phyloP scores from a whole-genome alignment of 2,113 vertebrate species.

The Oophaga pumilio region DNA sequence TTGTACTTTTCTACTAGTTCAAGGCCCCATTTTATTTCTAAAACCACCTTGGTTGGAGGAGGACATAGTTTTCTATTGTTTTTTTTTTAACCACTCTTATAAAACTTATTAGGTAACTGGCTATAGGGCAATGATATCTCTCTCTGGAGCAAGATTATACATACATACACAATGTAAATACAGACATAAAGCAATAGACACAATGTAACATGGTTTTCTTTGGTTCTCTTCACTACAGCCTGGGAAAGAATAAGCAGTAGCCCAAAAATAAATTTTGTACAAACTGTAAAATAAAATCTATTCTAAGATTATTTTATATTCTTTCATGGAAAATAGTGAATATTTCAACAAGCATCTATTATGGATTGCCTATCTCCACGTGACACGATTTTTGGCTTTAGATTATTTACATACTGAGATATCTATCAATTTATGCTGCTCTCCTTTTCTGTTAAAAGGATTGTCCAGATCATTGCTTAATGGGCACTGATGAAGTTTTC shows the following conservation, averaged over 20 bases:
- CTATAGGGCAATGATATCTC: background rate
- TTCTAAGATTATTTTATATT: background rate
- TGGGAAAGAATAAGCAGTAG: background rate
- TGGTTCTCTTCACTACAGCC: constrained; percentile 6
- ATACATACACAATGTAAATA: background rate
- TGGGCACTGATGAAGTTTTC: too few species aligned
- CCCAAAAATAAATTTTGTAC: background rate
- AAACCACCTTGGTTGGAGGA: background rate
- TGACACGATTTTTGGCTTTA: background rate
- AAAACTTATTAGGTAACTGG: background rate
- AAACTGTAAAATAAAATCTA: background rate
- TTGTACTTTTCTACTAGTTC: background rate
- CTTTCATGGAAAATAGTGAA: background rate
- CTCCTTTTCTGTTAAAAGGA: background rate
- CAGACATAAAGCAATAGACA: background rate
- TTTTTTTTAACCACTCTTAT: background rate
- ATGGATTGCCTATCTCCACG: background rate
- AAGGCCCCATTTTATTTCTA: background rate
- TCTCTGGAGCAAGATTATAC: background rate
- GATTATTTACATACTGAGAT: background rate
- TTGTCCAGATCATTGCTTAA: too few species aligned
- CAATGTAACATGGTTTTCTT: constrained; percentile 11
- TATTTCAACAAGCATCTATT: background rate
- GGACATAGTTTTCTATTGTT: background rate
- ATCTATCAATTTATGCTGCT: background rate